These are phyloP conservation scores for Latrodectus hesperus DNA, from an alignment of 2,888 invertebrate genomes.

Conservation along the genomic window DNA sequence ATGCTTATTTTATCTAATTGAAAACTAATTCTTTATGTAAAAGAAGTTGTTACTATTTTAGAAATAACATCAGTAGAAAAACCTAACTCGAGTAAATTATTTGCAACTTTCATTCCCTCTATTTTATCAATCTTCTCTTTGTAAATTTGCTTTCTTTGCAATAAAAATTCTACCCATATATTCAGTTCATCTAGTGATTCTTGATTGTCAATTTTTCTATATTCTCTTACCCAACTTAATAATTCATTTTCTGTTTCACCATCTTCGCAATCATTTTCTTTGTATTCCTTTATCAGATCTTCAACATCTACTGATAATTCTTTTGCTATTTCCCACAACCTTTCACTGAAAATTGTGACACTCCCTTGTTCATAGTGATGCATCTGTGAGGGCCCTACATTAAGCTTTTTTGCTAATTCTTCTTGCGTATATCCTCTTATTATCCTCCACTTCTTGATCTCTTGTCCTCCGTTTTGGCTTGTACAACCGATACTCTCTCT, in stretches of 20 bases:
- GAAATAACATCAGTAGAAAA: too few species aligned
- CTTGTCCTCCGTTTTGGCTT: background rate
- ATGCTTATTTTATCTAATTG: too few species aligned
- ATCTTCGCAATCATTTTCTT: background rate
- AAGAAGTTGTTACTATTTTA: too few species aligned
- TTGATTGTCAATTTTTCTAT: constrained; percentile 21
- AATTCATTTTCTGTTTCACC: constrained; percentile 14
- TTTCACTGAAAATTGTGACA: constrained; percentile 10
- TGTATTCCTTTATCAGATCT: constrained; percentile 21
- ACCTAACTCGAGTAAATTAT: too few species aligned
- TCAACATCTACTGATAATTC: constrained; percentile 23
- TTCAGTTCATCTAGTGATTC: constrained; percentile 26
- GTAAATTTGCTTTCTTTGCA: constrained; percentile 27
- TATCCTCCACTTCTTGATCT: background rate
- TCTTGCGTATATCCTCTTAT: too few species aligned
- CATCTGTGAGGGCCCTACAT: background rate
- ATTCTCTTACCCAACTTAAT: constrained; percentile 23
- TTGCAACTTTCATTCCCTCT: too few species aligned
- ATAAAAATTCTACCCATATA: constrained; percentile 27
- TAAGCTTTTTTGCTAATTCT: background rate
- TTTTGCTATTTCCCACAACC: constrained; percentile 22
- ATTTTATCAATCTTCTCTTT: background rate
- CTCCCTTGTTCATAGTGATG: constrained; percentile 2
- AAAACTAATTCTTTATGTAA: too few species aligned
- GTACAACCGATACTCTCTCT: too few species aligned